phyloP scores from a whole-genome alignment of 2,113 vertebrate genomes.

The Piprites chloris region DNA sequence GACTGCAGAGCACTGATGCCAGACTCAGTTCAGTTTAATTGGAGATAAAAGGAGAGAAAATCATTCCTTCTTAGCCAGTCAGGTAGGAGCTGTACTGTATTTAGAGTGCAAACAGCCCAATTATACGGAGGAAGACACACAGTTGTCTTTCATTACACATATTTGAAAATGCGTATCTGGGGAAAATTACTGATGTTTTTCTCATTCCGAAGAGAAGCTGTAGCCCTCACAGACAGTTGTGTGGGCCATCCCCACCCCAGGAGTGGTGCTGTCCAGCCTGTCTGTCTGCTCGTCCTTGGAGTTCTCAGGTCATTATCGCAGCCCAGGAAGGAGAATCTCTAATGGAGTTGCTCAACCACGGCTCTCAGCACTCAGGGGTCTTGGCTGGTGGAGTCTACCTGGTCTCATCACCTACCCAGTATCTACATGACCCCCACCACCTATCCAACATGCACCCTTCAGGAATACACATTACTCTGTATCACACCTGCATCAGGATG shows the following conservation, averaged over 20 bases:
- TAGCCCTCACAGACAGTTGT: background rate
- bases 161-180: background rate
- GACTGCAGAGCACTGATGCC: background rate
- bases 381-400: background rate
- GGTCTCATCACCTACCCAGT: too few species aligned
- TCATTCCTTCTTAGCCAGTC: slow-evolving; percentile 37
- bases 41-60: slow-evolving; percentile 41
- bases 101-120: slow-evolving; percentile 24
- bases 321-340: background rate
- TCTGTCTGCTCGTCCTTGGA: background rate
- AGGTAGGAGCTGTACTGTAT: slow-evolving; percentile 18
- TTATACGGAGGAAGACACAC: background rate
- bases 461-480: background rate
- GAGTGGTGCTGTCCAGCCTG: background rate
- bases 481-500: fast-evolving
- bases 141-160: slow-evolving; percentile 9
- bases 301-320: background rate
- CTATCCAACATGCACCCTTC: fast-evolving
- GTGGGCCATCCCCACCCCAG: fast-evolving
- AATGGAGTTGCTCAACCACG: background rate
- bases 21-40: slow-evolving; percentile 30
- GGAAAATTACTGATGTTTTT: background rate
- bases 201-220: background rate
- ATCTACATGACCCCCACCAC: background rate
- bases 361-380: background rate